phyloP scores from a whole-genome alignment of 1,140 invertebrate species.

The Cotesia glomerata region DNA sequence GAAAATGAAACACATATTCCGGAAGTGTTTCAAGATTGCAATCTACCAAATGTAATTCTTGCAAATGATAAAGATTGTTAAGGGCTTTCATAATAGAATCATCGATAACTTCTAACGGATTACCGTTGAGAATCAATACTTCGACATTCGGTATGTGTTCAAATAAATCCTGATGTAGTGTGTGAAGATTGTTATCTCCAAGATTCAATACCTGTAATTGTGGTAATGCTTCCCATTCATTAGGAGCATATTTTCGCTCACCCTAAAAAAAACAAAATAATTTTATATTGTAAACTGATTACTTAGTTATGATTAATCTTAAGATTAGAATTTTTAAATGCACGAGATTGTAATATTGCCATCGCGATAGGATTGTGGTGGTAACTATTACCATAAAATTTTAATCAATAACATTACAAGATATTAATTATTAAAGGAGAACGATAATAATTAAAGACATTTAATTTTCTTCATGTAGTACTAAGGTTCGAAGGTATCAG shows the following conservation, averaged over 20 bases:
- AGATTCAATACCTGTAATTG: constrained; percentile 70
- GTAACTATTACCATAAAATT: too few relatives aligned
- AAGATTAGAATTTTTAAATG: too few relatives aligned
- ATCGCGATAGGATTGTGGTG: too few relatives aligned
- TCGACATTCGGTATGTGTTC: constrained; percentile 72
- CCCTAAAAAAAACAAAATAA: constrained; percentile 63
- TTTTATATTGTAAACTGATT: too few relatives aligned
- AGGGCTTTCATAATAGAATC: constrained; percentile 68
- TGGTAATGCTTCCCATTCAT: constrained; percentile 68
- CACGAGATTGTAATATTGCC: too few relatives aligned
- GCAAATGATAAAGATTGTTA: constrained; percentile 68
- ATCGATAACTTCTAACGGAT: constrained; percentile 71
- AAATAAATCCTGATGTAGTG: constrained; percentile 73
- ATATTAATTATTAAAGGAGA: too few relatives aligned
- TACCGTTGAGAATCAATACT: constrained; percentile 71
- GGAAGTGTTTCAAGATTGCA: constrained; percentile 70
- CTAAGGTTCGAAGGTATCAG: too few relatives aligned
- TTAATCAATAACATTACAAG: too few relatives aligned
- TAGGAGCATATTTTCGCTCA: constrained; percentile 55
- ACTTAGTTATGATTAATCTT: too few relatives aligned
- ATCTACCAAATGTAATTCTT: constrained; percentile 72
- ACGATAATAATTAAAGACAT: too few relatives aligned
- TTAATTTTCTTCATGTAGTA: too few relatives aligned
- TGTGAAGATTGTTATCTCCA: constrained; percentile 71
- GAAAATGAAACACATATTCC: constrained; percentile 70